Evolutionary conservation across 2,888 invertebrate species (phyloP), one percentile per base, ranked within the genome.

Genomic region (Portevinia maculata): DNA sequence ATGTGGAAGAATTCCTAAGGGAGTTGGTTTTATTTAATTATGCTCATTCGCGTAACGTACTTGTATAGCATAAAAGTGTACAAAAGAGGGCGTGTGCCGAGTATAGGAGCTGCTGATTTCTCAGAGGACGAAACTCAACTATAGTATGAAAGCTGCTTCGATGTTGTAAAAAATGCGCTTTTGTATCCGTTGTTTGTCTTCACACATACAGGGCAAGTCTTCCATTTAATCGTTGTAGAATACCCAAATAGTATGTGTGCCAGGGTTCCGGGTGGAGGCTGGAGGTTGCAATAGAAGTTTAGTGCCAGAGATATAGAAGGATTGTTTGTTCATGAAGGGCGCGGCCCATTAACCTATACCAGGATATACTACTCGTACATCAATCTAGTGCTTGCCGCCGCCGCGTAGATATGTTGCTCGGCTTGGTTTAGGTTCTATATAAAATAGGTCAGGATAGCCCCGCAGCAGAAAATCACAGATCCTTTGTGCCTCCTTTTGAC

Each of bases 11-110:
- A 60, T 62, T 62, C 71, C 60, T 71, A 53, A 62, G 44, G 60
- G 71, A 71, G 53, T 44, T 60, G 71, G 52, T 46, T 62, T 60
- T 53, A 46, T 53, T 71, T 71, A 53, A 62, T 71, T 44, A 71
- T 50, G 41, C 39, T 30, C 50, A 28, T 11, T 70, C 59, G 30
- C 39, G 48, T 30, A 55, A 13, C 50, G 15, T 17, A 52, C 28
- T 15, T n/a, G 9, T 34, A 24, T 11, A n/a, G 50, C 11, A 6
- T 34, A 17, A 15, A 1, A 34, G 8, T 21, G 17, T 9, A 34
- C 53, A 32, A 9, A 8, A 3, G 41, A 39, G 55, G n/a, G 55
- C 30, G 71, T 44, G 48, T 48, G 60, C n/a, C 41, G 34, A 8
- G 9, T 34, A 6, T 9, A 6, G 9, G 13, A 15, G 24, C 6